Base-by-base conservation (phyloP, 2,888 invertebrate genomes). In the Argyra leucocephala region DNA sequence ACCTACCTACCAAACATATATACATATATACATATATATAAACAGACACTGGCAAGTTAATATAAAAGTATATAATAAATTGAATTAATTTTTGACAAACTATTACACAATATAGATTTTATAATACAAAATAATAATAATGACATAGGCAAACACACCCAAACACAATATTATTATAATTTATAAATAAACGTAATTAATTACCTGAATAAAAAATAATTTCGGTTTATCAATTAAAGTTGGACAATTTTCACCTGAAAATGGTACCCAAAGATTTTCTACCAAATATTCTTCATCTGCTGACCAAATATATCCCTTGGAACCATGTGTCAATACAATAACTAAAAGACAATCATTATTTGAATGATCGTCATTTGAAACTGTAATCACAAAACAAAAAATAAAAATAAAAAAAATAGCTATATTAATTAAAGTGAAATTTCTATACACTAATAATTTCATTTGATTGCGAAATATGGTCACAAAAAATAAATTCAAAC, bases 161-260 rank as follows among this genome's bases (percentile, higher is more conserved):
- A n/a, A n/a, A n/a, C n/a, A n/a, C n/a, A n/a, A n/a, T n/a, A n/a
- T n/a, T n/a, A n/a, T n/a, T n/a, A n/a, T n/a, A n/a, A n/a, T n/a
- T n/a, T n/a, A n/a, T n/a, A n/a, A n/a, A n/a, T n/a, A n/a, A n/a
- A n/a, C n/a, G n/a, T n/a, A n/a, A n/a, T n/a, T n/a, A n/a, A n/a
- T 66, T 68, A 86, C 87, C 80, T 89, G 88, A 70, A 89, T 83
- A 70, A 89, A 86, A 75, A 88, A 88, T 36, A 89, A 70, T 74
- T 89, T 89, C 0, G 89, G 89, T 74, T 89, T 89, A 67, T 87
- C 88, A 60, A 82, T 82, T 23, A 89, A 78, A 23, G 81, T 77
- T 63, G 82, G 80, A 71, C 87, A 87, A 57, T 76, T 79, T 68
- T 85, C 81, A 1, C 82, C 82, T 24, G 84, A 80, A 74, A 89